These are phyloP conservation scores for Dasyprocta punctata DNA, from an alignment of 2,113 vertebrate genomes.

Conservation along the genomic window DNA sequence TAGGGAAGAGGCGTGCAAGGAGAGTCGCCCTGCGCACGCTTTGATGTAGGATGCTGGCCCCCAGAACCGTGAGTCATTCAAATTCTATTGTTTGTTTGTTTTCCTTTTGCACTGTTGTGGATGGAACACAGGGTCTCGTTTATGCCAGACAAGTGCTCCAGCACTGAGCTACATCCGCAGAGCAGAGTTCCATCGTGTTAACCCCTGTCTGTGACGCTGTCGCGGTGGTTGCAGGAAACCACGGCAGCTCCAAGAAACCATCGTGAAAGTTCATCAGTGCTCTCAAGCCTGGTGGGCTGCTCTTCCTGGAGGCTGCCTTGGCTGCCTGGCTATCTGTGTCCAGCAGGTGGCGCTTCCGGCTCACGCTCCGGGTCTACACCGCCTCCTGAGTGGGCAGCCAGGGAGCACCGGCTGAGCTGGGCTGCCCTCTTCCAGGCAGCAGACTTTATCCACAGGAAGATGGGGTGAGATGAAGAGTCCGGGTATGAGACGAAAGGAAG, in stretches of 20 bases:
- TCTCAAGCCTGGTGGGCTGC: neutral
- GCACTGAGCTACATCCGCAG: neutral
- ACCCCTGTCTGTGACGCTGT: neutral
- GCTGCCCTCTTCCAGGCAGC: neutral
- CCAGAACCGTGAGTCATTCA: neutral
- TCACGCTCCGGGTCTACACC: rapidly evolving
- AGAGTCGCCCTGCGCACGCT: neutral
- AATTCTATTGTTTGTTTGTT: neutral
- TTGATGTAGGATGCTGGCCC: neutral
- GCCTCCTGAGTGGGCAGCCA: neutral
- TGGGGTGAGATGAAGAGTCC: neutral
- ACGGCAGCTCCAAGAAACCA: neutral
- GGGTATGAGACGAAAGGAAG: rapidly evolving
- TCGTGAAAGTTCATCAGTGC: neutral
- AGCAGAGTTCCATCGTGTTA: neutral
- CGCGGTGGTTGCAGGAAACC: neutral
- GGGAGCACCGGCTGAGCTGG: neutral
- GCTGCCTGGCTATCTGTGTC: neutral
- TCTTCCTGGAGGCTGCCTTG: neutral
- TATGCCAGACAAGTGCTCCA: no score
- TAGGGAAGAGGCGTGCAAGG: neutral
- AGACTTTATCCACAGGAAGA: neutral
- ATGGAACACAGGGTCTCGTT: neutral
- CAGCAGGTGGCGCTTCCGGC: neutral
- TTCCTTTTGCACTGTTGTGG: neutral